Conservation (phyloP, 2,888 invertebrate genomes). For the Homarus gammarus region DNA sequence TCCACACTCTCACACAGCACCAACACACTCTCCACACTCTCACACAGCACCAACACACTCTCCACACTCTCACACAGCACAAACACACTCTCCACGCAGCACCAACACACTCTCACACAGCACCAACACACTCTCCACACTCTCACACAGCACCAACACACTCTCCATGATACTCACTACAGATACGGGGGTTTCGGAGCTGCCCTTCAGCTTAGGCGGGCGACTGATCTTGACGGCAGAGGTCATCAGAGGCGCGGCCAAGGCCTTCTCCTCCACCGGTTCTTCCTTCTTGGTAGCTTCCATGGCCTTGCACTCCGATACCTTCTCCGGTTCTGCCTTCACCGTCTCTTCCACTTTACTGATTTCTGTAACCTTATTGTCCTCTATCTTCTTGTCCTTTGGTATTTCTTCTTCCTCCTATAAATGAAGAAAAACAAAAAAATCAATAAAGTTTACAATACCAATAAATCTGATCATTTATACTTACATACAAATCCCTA, state of each 20-base stretch:
- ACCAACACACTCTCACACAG: too few relatives aligned
- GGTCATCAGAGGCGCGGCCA: not conserved
- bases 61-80: too few relatives aligned
- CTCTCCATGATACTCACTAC: constrained; percentile 20
- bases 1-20: too few relatives aligned
- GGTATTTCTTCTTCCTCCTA: constrained; percentile 49
- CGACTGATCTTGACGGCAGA: constrained; percentile 19
- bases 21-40: too few relatives aligned
- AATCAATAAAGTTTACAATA: too few relatives aligned
- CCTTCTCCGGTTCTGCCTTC: constrained; percentile 7
- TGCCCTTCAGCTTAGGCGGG: constrained; percentile 29
- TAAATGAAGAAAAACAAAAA: too few relatives aligned
- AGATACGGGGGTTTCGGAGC: constrained; percentile 18
- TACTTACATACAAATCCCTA: too few relatives aligned
- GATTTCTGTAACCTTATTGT: constrained; percentile 19
- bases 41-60: too few relatives aligned
- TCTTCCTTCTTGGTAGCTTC: not conserved
- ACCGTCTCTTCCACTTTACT: constrained; percentile 22
- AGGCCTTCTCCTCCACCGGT: not conserved
- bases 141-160: too few relatives aligned
- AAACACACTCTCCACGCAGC: too few relatives aligned
- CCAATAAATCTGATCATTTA: too few relatives aligned
- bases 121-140: too few relatives aligned
- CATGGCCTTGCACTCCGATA: not conserved
- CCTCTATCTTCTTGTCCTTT: constrained; percentile 23